Base-by-base conservation (phyloP, 64 coral and sea anemone genomes). In the Stichodactyla helianthus region DNA sequence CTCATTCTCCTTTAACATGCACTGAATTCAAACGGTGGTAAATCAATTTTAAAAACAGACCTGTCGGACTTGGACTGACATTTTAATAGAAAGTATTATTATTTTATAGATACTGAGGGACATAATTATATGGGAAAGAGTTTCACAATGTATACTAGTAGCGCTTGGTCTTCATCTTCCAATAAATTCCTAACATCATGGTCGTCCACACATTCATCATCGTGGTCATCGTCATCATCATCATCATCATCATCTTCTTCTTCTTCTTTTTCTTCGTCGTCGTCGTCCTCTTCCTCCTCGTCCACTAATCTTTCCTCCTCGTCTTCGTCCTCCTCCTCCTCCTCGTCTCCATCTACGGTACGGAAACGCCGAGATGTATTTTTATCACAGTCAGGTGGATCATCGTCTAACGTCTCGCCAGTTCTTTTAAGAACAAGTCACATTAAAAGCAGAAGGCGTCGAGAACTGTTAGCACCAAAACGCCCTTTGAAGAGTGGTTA, bases 91-190 rank as follows among this genome's bases (percentile, higher is more conserved):
- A 2, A 65, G 5, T 1, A 4, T 52, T 4, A 77, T 28, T 20
- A 57, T 35, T 14, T 53, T 67, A 28, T 60, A 85, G 52, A 28
- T 55, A 85, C 63, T 54, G 82, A 90, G 7, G 94, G 88, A n/a
- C 78, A 87, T 81, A 86, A 89, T 85, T 97, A 97, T 31, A 52
- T 90, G 44, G 52, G 52, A 13, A 93, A 82, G 9, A 97, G 94
- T 56, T 97, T 90, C 20, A 92, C 94, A 25, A 90, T 92, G 80
- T 97, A 97, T 51, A 81, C 86, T 44, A 50, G 60, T 7, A 62
- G 58, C 16, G 31, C 85, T 0, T 93, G 86, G 80, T 70, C 56
- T n/a, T 82, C 92, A 28, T 58, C 82, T 68, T 53, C 92, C 28
- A 51, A 84, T 84, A 17, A 81, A 84, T 60, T 12, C 7, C 26